phyloP scores from a whole-genome alignment of 2,888 invertebrate genomes.

The Taphrorychus bicolor region DNA sequence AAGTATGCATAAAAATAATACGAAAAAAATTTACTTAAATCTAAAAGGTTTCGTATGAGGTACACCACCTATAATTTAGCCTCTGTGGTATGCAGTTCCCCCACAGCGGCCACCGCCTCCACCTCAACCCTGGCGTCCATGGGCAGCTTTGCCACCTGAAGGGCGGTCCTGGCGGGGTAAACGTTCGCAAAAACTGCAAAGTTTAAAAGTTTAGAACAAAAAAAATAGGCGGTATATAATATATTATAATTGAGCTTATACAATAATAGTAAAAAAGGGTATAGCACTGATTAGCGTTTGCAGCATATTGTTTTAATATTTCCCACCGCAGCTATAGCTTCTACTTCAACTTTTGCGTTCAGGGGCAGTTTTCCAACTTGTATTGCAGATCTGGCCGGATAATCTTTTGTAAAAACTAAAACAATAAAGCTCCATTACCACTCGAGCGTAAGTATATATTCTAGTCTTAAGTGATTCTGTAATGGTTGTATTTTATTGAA shows the following conservation, averaged over 20 bases:
- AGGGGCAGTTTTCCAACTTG: slow-evolving; percentile 83
- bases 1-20: too few species aligned
- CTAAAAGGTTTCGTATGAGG: too few species aligned
- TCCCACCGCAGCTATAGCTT: slow-evolving; percentile 82
- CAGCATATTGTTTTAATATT: slow-evolving; percentile 49
- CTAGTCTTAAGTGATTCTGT: too few species aligned
- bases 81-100: slow-evolving; percentile 56
- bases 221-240: not conserved
- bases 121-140: slow-evolving; percentile 83
- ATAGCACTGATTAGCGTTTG: not conserved
- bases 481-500: not conserved
- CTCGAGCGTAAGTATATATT: too few species aligned
- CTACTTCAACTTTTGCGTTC: slow-evolving; percentile 84
- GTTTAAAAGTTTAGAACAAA: not conserved
- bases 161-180: slow-evolving; percentile 84
- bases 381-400: slow-evolving; percentile 84
- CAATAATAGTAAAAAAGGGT: not conserved
- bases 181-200: slow-evolving; percentile 75
- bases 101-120: slow-evolving; percentile 83
- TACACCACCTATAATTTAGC: not conserved
- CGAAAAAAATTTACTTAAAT: too few species aligned
- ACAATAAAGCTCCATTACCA: slow-evolving; percentile 47
- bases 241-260: not conserved
- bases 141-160: slow-evolving; percentile 82
- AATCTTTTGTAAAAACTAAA: slow-evolving; percentile 79